Evolutionary conservation across 2,113 vertebrate species (phyloP).

Genomic region (rat (Rattus norvegicus)): GRCr8 NC_086035.1:41068501-41069000

Average conservation of each 20-base stretch:
- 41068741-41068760: background rate
- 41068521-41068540: background rate
- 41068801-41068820: background rate
- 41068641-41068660: background rate
- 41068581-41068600: background rate
- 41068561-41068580: background rate
- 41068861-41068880: background rate
- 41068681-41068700: too few species aligned
- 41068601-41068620: background rate
- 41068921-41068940: background rate
- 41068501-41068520: background rate
- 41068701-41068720: background rate
- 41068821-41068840: background rate
- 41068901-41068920: background rate
- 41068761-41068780: background rate
- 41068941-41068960: background rate
- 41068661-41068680: background rate
- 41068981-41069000: background rate
- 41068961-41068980: background rate
- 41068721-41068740: background rate
- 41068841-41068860: background rate
- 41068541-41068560: background rate
- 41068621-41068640: constrained; percentile 45
- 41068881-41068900: background rate
- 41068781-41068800: background rate